Base-by-base conservation (phyloP, 2,113 vertebrate species). In the Mesocricetus auratus region DNA sequence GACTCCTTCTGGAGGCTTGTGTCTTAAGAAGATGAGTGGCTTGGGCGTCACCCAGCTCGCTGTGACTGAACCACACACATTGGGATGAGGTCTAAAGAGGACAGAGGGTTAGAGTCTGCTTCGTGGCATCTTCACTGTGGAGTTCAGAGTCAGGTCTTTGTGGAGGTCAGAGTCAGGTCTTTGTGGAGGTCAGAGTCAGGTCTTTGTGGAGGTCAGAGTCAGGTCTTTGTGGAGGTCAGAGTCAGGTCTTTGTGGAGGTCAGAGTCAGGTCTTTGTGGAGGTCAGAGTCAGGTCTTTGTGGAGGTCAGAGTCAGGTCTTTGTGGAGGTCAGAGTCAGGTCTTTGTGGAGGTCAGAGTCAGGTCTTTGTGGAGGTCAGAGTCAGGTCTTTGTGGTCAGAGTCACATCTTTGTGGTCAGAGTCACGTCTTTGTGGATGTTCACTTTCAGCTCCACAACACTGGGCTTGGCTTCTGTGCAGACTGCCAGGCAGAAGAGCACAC, bases 401-500 rank as follows among this genome's bases (percentile, higher is more conserved):
- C 96, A 97, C 96, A 96, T 96, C 95, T 82, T 31, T 97, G 66
- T 96, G n/a, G n/a, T 21, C 62, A 93, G 64, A 47, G 85, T 98
- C 96, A 97, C 96, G 96, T 96, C 95, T 82, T 31, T 97, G 66
- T 96, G 95, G 88, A 94, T 69, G 53, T 98, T 96, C 94, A 62
- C 96, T 98, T 98, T 60, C 98, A 99, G 99, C 98, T 99, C 96
- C 99, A 99, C 98, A 99, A 98, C 95, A 98, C 98, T 2, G 99
- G 98, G 81, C 97, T 98, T 81, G 98, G 99, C 96, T 98, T 98
- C 98, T 99, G 99, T 98, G 99, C 98, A 42, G 99, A 99, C 98
- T 99, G 98, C 96, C 97, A 77, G 75, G 97, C 94, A 60, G 97
- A 97, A 75, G 96, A 87, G 86, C 95, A 83, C 58, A 19, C 64